phyloP scores from a whole-genome alignment of 2,888 invertebrate genomes.

The Limenitis camilla region DNA sequence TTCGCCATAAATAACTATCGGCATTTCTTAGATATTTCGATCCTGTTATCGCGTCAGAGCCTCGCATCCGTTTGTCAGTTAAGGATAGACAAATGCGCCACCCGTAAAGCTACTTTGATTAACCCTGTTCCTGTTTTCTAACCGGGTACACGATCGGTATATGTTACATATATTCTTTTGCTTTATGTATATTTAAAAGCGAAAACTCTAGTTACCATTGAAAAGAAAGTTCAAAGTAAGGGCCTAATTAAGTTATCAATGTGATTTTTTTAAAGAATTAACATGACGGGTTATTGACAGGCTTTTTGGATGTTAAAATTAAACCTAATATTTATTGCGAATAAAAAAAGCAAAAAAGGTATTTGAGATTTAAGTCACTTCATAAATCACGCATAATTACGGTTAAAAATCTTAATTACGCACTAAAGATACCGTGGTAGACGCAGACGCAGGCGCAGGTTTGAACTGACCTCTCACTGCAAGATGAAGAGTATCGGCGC shows the following conservation, averaged over 20 bases:
- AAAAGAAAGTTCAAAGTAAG: no score
- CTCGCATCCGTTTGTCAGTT: slow-evolving; percentile 68
- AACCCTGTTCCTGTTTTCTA: no score
- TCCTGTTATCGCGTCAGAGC: slow-evolving; percentile 54
- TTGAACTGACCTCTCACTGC: slow-evolving; percentile 29
- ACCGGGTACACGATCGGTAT: no score
- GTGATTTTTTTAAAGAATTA: no score
- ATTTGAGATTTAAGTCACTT: background rate
- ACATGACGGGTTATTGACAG: no score
- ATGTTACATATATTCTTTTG: no score
- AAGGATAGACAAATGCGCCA: slow-evolving; percentile 47
- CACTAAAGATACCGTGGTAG: slow-evolving; percentile 4
- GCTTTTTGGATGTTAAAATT: no score
- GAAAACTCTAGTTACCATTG: no score
- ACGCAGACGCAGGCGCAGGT: slow-evolving; percentile 5
- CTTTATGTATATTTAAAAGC: no score
- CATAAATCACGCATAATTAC: background rate
- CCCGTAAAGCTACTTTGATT: slow-evolving; percentile 51
- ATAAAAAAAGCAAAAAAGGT: no score
- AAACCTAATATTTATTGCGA: no score
- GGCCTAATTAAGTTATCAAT: no score
- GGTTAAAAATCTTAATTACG: slow-evolving; percentile 2
- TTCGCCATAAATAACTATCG: slow-evolving; percentile 66
- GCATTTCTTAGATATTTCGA: slow-evolving; percentile 59
- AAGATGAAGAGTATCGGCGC: slow-evolving; percentile 30